Conservation (phyloP, 2,888 invertebrate species). For the Thecocarcelia acutangulata region DNA sequence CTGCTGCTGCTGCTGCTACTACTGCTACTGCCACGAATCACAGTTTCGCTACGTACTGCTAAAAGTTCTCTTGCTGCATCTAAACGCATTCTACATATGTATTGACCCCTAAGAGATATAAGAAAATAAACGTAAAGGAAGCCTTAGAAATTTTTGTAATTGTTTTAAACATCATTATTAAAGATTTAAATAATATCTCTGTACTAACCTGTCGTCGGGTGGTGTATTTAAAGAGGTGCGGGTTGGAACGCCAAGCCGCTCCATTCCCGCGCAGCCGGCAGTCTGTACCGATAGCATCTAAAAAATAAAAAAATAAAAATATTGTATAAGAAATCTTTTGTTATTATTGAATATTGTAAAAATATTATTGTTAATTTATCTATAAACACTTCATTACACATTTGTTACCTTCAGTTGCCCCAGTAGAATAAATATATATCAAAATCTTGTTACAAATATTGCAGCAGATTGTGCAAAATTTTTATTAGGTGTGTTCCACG, state of each 20-base stretch:
- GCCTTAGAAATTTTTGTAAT: too few relatives aligned
- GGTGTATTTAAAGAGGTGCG: slow-evolving; percentile 82
- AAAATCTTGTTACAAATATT: too few relatives aligned
- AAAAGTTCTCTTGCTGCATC: slow-evolving; percentile 81
- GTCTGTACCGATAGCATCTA: slow-evolving; percentile 89
- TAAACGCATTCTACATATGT: slow-evolving; percentile 81
- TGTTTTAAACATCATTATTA: too few relatives aligned
- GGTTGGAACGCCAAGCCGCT: slow-evolving; percentile 85
- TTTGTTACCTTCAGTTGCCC: too few relatives aligned
- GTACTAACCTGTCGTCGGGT: slow-evolving; percentile 80
- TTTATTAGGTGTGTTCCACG: too few relatives aligned
- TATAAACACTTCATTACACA: too few relatives aligned
- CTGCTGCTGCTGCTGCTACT: slow-evolving; percentile 69
- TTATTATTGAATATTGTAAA: not conserved
- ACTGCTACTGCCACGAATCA: slow-evolving; percentile 74
- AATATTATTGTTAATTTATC: too few relatives aligned
- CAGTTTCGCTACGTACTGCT: slow-evolving; percentile 77
- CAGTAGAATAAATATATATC: too few relatives aligned
- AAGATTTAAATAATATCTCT: not conserved
- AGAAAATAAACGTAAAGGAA: not conserved
- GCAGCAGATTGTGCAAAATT: too few relatives aligned
- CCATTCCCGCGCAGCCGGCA: slow-evolving; percentile 88
- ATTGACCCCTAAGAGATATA: slow-evolving; percentile 77
- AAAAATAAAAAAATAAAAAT: slow-evolving; percentile 72
- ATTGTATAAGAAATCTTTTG: not conserved